Percentiles rank a stretch among this genome's conserved stretches.
Evolutionary conservation across 2,113 vertebrate genomes (phyloP).

Genomic region (Brachypodius melanocephalos): DNA sequence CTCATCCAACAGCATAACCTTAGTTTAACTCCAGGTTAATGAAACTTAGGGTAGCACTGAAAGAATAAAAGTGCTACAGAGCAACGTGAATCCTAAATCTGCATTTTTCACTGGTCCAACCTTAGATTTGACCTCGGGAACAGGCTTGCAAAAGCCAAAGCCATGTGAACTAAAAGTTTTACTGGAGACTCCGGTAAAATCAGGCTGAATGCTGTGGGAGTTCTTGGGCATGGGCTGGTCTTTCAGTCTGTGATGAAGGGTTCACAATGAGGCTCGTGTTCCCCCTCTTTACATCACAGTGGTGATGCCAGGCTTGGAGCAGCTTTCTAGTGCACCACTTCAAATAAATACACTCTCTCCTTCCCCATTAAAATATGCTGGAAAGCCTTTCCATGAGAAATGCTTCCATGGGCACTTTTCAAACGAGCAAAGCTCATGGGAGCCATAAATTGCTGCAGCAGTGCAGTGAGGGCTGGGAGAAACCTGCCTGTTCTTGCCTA

Average conservation of each 20-base stretch:
- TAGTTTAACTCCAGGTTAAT: conserved; percentile 51
- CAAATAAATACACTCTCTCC: background rate
- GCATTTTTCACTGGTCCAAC: background rate
- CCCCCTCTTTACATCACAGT: background rate
- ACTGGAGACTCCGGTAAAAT: background rate
- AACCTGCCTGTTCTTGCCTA: background rate
- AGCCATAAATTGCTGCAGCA: background rate
- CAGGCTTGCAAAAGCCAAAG: background rate
- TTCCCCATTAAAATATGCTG: background rate
- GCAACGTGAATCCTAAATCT: background rate
- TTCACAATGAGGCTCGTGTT: background rate
- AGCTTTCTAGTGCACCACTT: background rate
- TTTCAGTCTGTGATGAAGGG: background rate
- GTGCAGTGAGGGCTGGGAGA: background rate
- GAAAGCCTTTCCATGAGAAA: background rate
- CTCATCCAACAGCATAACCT: conserved; percentile 30
- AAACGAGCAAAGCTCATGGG: background rate
- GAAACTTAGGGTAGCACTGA: background rate
- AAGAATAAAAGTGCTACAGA: background rate
- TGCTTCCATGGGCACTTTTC: background rate
- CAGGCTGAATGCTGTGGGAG: background rate
- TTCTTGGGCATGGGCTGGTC: background rate
- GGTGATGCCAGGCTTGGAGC: background rate
- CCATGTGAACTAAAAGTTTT: background rate
- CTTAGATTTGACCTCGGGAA: background rate